Evolutionary conservation across 37 sponge, comb jelly and placozoan species (phyloP), one percentile per base, ranked within the genome.

Genomic region (Ianthella basta): DNA sequence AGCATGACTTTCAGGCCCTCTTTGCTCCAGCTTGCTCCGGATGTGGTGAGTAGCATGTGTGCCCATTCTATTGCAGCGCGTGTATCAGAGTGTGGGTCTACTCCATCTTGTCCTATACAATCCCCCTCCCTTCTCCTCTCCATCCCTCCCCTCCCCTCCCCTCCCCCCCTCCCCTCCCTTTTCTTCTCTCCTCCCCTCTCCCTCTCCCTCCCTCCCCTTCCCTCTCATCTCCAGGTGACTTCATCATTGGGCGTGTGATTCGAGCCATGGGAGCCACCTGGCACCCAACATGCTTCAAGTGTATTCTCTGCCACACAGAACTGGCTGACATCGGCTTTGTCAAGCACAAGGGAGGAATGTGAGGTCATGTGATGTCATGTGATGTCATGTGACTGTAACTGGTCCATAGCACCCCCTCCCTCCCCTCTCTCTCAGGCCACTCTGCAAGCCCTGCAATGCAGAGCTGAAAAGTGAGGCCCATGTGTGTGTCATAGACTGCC

Each of bases 231-330:
- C 6, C 70, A 96, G 96, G 97, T 55, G 94, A 96, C 72, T 96
- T 96, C 84, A 79, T 94, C 8, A 82, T 91, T 72, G 99, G 99
- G 18, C 88, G 99, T 24, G 97, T 99, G 55, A 97, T 99, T 39
- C 94, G 94, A 4, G 94, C 98, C 56, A 91, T 97, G 90, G 89
- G 90, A 18, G 91, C 93, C 56, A 94, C 88, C 41, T 99, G 99
- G 99, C 99, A 99, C 72, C 96, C 99, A 0, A 83, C 87, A 19
- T 99, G 99, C 87, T 97, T 99, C 96, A 93, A 92, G 77, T 99
- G 99, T 80, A 87, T 96, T 79, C 93, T 87, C 63, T 99, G 99
- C 72, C 90, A 97, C 33, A 54, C 29, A 21, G 88, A 91, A 56
- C 91, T 99, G 16, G 98, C 98, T 39, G 93, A 95, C 60, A 84